Evolutionary conservation across 2,113 vertebrate species (phyloP).

Genomic region (Axis porcinus): DNA sequence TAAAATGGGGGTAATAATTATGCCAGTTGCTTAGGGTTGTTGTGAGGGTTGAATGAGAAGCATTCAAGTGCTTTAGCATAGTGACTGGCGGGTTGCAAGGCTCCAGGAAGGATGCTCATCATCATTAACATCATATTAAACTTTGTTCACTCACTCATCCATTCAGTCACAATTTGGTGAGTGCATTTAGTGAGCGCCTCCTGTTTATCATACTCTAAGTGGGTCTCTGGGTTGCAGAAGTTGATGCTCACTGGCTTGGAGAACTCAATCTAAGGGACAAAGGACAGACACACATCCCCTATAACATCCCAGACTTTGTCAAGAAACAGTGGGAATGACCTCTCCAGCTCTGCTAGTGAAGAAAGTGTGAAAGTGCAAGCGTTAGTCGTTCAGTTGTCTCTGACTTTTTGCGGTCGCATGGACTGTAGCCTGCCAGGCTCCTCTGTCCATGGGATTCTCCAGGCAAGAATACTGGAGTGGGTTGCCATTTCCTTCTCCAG

Average conservation of each 20-base stretch:
- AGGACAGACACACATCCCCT: not conserved
- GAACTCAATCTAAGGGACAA: not conserved
- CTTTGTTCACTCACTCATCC: not conserved
- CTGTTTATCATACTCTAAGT: not conserved
- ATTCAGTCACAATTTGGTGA: not conserved
- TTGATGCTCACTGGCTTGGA: too few species aligned
- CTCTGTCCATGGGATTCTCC: not conserved
- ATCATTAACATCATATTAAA: too few species aligned
- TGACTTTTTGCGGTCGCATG: not conserved
- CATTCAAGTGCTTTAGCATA: rapidly evolving
- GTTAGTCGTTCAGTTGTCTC: rapidly evolving
- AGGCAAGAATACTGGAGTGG: not conserved
- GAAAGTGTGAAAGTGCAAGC: not conserved
- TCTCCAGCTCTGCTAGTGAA: not conserved
- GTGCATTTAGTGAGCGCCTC: too few species aligned
- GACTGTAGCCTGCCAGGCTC: not conserved
- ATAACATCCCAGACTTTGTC: not conserved
- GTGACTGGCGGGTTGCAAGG: not conserved
- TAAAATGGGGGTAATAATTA: not conserved
- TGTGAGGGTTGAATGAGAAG: not conserved
- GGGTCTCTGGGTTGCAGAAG: not conserved
- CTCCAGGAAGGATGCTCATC: not conserved
- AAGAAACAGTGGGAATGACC: not conserved
- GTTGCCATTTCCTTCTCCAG: not conserved
- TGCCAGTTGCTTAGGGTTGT: not conserved